phyloP scores from a whole-genome alignment of 1,140 invertebrate genomes.

The Agrypnia vestita region DNA sequence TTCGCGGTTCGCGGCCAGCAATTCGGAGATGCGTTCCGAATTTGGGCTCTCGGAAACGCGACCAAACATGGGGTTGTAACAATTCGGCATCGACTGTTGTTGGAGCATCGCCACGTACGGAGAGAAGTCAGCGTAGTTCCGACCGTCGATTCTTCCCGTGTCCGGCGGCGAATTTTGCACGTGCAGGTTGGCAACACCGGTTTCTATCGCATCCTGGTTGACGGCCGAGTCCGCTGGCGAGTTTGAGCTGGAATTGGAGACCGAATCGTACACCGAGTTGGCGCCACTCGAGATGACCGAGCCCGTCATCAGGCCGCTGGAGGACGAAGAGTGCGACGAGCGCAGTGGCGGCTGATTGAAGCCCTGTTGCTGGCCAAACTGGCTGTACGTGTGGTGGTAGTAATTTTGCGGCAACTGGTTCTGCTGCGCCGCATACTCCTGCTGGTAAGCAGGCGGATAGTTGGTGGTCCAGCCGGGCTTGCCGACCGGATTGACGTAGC shows the following conservation, averaged over 20 bases:
- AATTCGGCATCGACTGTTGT: conserved; percentile 19
- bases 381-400: conserved; percentile 14
- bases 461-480: background rate
- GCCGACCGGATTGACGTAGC: background rate
- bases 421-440: background rate
- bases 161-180: conserved; percentile 19
- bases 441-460: background rate
- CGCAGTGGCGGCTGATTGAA: background rate
- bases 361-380: background rate
- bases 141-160: background rate
- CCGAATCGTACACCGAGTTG: conserved; percentile 57
- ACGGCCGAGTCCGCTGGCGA: conserved; percentile 48
- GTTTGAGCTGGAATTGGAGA: conserved; percentile 58
- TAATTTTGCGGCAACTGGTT: conserved; percentile 5
- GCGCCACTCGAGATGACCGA: conserved; percentile 43
- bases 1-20: background rate
- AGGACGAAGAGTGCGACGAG: conserved; percentile 51
- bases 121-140: conserved; percentile 20
- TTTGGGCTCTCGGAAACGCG: conserved; percentile 19
- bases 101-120: conserved; percentile 31
- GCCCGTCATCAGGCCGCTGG: conserved; percentile 45
- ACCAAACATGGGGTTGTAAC: conserved; percentile 11
- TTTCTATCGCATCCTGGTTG: background rate
- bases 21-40: background rate
- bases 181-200: background rate